Evolutionary conservation across 2,113 vertebrate species (phyloP), one percentile per base, ranked within the genome.

Genomic region (Halichoerus grypus): DNA sequence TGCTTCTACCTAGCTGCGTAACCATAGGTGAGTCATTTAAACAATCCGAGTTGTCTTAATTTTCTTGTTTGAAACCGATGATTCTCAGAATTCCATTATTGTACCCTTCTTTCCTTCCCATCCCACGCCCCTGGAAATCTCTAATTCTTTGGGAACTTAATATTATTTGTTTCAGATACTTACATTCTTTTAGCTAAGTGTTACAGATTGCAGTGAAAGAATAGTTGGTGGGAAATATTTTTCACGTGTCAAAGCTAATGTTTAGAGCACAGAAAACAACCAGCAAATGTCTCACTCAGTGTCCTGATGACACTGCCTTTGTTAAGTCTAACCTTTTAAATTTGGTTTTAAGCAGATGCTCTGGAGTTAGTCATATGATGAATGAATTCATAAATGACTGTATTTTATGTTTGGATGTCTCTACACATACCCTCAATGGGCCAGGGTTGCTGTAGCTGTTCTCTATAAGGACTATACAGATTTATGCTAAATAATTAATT

Each of bases 301-400:
- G 53, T 46, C 46, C n/a, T 28, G 42, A 22, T 49, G 49, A 39
- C 31, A 36, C 13, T 14, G 21, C 69, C 46, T 59, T 16, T 51
- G 19, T 67, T 51, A 59, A 51, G 33, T 5, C 33, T 42, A 65
- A 65, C 13, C 3, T 71, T 88, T 83, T 14, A 26, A 57, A 36
- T 53, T 81, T 22, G 46, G 46, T 61, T 85, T 91, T 67, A 46
- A 76, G 31, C 26, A 22, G 42, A 95, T 33, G 22, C 51, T 79
- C 53, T 77, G 46, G 63, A 21, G 39, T 53, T 81, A 53, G 57
- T 59, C 24, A 69, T 51, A 28, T 81, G 63, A 89, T 55, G 31
- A 96, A 91, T 83, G n/a, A 91, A 88, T 31, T 94, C 49, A 42
- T 65, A 39, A 57, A n/a, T 82, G 46, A 61, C 61, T 57, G 14